Evolutionary conservation across 2,888 invertebrate species (phyloP).

Genomic region (Corythucha ciliata): DNA sequence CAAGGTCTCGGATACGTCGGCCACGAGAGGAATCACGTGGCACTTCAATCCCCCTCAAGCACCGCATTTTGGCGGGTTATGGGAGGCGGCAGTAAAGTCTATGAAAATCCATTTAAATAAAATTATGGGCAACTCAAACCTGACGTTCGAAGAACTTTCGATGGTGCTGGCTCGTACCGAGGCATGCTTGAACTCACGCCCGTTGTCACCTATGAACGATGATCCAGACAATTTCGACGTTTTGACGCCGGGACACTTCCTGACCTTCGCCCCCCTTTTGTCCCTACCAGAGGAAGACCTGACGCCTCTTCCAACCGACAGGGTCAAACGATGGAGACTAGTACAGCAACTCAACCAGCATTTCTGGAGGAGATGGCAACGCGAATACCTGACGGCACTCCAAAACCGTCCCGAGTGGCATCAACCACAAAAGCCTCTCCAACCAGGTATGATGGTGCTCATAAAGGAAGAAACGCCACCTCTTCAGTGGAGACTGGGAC

Average conservation of each 20-base stretch:
- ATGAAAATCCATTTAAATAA: slow-evolving; percentile 35
- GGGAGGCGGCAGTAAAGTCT: slow-evolving; percentile 37
- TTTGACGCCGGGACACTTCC: slow-evolving; percentile 38
- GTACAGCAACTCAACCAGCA: no score
- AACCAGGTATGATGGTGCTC: no score
- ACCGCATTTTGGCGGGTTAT: slow-evolving; percentile 37
- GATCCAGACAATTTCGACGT: slow-evolving; percentile 31
- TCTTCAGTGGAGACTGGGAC: no score
- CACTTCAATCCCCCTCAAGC: slow-evolving; percentile 30
- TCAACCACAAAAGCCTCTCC: no score
- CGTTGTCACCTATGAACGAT: slow-evolving; percentile 33
- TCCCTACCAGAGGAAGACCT: slow-evolving; percentile 34
- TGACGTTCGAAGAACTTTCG: slow-evolving; percentile 36
- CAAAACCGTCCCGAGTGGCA: no score
- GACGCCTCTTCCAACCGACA: no score
- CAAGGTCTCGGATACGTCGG: slow-evolving; percentile 32
- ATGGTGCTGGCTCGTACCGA: slow-evolving; percentile 35
- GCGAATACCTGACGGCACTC: no score
- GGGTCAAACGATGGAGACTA: no score
- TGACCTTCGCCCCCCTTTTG: slow-evolving; percentile 34
- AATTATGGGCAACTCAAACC: slow-evolving; percentile 25
- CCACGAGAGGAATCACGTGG: slow-evolving; percentile 33
- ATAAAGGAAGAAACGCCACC: no score
- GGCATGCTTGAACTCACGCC: slow-evolving; percentile 37
- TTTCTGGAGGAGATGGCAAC: no score